phyloP scores from a whole-genome alignment of 2,113 vertebrate species.

The Neofelis nebulosa region DNA sequence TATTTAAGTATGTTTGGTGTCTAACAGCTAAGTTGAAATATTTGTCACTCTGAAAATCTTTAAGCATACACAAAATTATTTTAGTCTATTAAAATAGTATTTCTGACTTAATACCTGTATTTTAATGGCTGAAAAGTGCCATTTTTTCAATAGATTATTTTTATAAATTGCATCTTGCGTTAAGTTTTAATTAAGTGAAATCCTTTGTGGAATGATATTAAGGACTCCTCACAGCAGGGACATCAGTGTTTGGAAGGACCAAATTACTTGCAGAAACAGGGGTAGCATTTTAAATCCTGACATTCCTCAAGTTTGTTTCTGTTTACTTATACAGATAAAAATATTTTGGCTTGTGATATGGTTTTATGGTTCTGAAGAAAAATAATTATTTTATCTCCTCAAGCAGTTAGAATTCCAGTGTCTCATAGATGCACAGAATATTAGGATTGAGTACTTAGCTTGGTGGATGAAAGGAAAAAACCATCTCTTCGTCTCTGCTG shows the following conservation, averaged over 20 bases:
- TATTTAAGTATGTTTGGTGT: not conserved
- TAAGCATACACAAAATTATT: not conserved
- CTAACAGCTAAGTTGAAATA: not conserved
- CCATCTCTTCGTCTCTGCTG: not conserved
- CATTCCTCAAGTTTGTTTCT: not conserved
- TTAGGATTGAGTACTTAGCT: not conserved
- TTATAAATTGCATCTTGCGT: conserved; percentile 1
- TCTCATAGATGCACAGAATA: not conserved
- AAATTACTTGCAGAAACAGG: conserved; percentile 18
- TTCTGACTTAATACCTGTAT: not conserved
- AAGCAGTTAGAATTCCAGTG: not conserved
- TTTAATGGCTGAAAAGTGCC: not conserved
- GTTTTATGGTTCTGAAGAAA: not conserved
- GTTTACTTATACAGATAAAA: conserved; percentile 3
- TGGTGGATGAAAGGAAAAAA: not conserved
- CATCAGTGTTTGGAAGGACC: not conserved
- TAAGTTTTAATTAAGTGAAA: conserved; percentile 44
- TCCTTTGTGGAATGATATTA: not conserved
- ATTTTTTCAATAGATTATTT: conserved; percentile 30
- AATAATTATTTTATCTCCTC: not conserved
- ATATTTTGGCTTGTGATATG: not conserved
- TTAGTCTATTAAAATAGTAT: not conserved
- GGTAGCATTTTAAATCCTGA: not conserved
- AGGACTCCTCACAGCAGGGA: not conserved
- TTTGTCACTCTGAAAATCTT: not conserved